Conservation (phyloP, 1,140 invertebrate species). For the Propsilocerus akamusi region DNA sequence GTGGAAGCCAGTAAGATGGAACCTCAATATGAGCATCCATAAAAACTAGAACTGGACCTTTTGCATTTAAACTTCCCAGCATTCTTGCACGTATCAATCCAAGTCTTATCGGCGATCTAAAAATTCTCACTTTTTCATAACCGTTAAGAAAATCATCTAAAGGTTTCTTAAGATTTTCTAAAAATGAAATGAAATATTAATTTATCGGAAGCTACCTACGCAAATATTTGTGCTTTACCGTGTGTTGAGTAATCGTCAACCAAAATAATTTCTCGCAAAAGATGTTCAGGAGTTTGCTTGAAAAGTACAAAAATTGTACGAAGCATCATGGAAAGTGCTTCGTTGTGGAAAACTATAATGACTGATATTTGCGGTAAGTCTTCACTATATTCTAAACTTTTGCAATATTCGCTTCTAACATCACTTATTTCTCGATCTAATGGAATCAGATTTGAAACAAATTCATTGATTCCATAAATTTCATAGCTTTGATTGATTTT, state of each 20-base stretch:
- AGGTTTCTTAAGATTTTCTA: conserved; percentile 32
- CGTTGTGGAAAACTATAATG: conserved; percentile 68
- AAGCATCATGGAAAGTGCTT: conserved; percentile 53
- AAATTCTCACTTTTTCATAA: conserved; percentile 49
- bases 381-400: conserved; percentile 11
- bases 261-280: conserved; percentile 67
- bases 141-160: conserved; percentile 55
- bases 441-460: not conserved
- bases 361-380: conserved; percentile 38
- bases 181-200: too few relatives aligned
- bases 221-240: conserved; percentile 30
- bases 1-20: conserved; percentile 64
- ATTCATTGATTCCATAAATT: not conserved
- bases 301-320: conserved; percentile 56
- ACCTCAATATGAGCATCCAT: conserved; percentile 73
- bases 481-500: not conserved
- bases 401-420: conserved; percentile 17
- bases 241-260: conserved; percentile 67
- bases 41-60: conserved; percentile 66
- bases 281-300: conserved; percentile 43
- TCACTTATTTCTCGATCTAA: not conserved
- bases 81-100: conserved; percentile 66
- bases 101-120: conserved; percentile 52
- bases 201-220: too few relatives aligned
- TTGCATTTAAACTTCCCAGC: conserved; percentile 56